Evolutionary conservation across 2,113 vertebrate species (phyloP).

Genomic region (Microtus pennsylvanicus): DNA sequence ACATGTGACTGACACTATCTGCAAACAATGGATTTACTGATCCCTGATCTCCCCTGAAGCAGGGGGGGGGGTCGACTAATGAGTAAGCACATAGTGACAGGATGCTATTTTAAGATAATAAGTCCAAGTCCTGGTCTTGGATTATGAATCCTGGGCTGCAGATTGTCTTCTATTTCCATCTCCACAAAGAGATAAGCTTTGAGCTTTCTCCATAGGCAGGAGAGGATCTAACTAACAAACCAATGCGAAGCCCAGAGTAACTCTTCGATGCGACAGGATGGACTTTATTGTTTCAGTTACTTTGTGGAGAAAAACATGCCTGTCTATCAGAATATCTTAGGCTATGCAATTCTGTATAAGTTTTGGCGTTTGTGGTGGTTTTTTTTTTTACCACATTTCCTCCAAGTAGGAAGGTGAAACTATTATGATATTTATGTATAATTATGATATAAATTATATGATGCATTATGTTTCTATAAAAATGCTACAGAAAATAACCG

Average conservation of each 20-base stretch:
- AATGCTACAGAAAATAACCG: background rate
- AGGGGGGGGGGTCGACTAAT: background rate
- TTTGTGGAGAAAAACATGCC: background rate
- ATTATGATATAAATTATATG: background rate
- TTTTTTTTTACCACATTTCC: background rate
- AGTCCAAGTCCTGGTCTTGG: background rate
- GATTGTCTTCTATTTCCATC: background rate
- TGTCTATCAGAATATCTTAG: background rate
- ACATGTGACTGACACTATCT: background rate
- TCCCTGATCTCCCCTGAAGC: background rate
- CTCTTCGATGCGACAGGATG: accelerated
- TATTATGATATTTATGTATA: background rate
- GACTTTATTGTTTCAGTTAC: background rate
- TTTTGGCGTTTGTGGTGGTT: background rate
- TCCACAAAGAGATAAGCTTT: background rate
- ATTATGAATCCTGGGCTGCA: accelerated
- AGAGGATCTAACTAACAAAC: background rate
- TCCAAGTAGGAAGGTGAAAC: background rate
- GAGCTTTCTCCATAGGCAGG: background rate
- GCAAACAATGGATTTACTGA: background rate
- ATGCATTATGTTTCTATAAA: background rate
- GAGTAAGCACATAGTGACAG: background rate
- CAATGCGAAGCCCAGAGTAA: background rate
- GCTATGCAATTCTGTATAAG: accelerated
- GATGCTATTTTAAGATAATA: background rate